Evolutionary conservation across 2,888 invertebrate genomes (phyloP), one percentile per base, ranked within the genome.

Genomic region (Lutraria lutraria): DNA sequence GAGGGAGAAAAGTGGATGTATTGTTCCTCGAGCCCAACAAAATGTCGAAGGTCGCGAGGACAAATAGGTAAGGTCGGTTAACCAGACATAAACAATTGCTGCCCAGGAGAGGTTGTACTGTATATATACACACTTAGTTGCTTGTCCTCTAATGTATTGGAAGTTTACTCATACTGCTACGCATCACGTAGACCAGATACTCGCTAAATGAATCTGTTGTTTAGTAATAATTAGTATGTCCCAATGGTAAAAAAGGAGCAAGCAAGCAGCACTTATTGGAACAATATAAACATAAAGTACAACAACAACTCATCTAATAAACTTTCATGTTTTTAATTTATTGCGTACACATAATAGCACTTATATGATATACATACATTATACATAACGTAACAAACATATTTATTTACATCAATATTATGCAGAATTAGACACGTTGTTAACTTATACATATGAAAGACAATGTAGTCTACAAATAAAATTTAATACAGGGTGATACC

Each of bases 381-480:
- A 63, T 63, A 68, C 63, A 25, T 68, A 12, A 68, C 63, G 25
- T 68, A 8, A 12, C n/a, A 68, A 68, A 68, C 63, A 68, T 68
- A 68, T 6, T 68, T 68, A 68, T 6, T 68, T 68, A 25, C 25
- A 68, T 68, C 63, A 25, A 68, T 76, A 76, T 76, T 76, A 76
- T 76, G 76, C 76, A 76, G 16, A 34, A 76, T 76, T 19, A 76
- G 76, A 31, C 76, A 76, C 76, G 31, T 76, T 76, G 25, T 56
- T 56, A 19, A 76, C 13, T 34, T 13, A 13, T 76, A 34, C 15
- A 34, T 34, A 31, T 83, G 83, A 83, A 83, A 83, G 83, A 83
- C 83, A 83, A n/a, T 68, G 83, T 83, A 83, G 83, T 43, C 68
- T n/a, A n/a, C n/a, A n/a, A n/a, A n/a, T n/a, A n/a, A n/a, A n/a